Evolutionary conservation across 2,113 vertebrate genomes (phyloP).

Genomic region (Aspidoscelis tigris): DNA sequence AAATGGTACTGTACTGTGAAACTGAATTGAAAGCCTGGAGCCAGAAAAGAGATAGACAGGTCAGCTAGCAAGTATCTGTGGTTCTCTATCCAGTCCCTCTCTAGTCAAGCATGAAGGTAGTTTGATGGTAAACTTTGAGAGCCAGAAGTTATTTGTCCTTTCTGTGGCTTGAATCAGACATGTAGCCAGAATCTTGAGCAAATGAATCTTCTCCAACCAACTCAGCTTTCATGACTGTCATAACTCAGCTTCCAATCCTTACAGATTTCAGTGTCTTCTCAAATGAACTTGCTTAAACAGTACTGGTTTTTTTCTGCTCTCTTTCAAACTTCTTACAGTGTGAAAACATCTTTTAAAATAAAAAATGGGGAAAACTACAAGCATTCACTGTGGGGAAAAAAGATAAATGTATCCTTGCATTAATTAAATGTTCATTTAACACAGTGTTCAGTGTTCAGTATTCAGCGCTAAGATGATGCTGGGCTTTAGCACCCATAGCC

Average conservation of each 20-base stretch:
- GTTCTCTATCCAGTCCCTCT: background rate
- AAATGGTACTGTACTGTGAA: background rate
- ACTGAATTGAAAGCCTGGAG: background rate
- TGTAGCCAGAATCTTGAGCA: background rate
- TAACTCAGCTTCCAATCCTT: background rate
- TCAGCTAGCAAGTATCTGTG: background rate
- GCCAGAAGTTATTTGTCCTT: background rate
- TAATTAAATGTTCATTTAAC: too few relatives aligned
- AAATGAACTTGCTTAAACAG: background rate
- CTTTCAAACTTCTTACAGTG: background rate
- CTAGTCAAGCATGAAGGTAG: constrained; percentile 10
- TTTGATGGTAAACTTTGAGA: background rate
- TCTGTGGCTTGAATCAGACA: background rate
- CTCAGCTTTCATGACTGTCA: background rate
- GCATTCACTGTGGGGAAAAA: too few relatives aligned
- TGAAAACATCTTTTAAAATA: too few relatives aligned
- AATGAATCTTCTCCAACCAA: background rate
- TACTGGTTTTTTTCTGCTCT: background rate
- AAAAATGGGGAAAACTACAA: too few relatives aligned
- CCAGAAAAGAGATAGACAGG: background rate
- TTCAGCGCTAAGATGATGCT: too few relatives aligned
- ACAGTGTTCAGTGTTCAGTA: too few relatives aligned
- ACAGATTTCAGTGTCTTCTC: background rate
- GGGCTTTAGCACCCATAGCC: too few relatives aligned
- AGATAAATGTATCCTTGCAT: too few relatives aligned